Base-by-base conservation (phyloP, 2,888 invertebrate genomes). In the Ichneumon xanthorius region DNA sequence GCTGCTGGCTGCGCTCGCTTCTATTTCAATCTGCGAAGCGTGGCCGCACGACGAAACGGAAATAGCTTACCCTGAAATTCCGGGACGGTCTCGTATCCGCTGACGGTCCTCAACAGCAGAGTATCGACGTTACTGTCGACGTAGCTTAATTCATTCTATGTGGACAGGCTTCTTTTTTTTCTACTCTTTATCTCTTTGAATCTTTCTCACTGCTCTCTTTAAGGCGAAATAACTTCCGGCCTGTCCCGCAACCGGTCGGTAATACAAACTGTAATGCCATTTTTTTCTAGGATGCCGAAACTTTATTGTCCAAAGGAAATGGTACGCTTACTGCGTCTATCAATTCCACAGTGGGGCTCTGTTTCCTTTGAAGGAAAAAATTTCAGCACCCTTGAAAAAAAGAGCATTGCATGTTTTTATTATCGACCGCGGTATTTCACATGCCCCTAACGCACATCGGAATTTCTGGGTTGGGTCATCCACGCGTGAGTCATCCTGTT, bases 61-160 rank as follows among this genome's bases (percentile, higher is more conserved):
- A 91, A 91, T 91, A 91, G 90, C 89, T 89, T 84, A 89, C 90
- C 90, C 91, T 90, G 90, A 91, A 90, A 90, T 88, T 90, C 88
- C 81, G 84, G 86, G 84, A 80, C 76, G 82, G 72, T 88, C 84
- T 84, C 87, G 86, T 86, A 84, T 83, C 75, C 63, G 83, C 68
- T 77, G 77, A 71, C 87, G 82, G 80, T 63, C 65, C 73, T 33
- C 67, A 16, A 16, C 30, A 33, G 61, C 33, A 75, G 55, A 76
- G 61, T 85, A 82, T 85, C 84, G 83, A 88, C 87, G 84, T 86
- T 86, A 84, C 70, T 71, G 87, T 61, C 83, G 78, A 30, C 22
- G 48, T 76, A 88, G 85, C 81, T 90, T 86, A 85, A 71, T 84
- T 82, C 76, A 30, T 84, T 71, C 86, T 81, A 70, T 87, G 81